These are phyloP conservation scores for Geococcyx californianus DNA, from an alignment of 2,113 vertebrate genomes.

Conservation along the genomic window DNA sequence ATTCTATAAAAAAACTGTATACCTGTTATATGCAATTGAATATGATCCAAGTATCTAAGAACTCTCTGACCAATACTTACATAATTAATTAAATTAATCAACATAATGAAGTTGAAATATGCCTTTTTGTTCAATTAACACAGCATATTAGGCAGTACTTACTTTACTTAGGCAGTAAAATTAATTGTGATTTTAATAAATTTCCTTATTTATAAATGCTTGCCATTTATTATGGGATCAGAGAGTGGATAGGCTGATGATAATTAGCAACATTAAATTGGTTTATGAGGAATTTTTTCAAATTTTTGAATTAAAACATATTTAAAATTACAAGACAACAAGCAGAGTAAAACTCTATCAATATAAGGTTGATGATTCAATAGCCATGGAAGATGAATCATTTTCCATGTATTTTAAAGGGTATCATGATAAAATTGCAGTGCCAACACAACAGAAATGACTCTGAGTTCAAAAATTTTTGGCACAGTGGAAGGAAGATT, in stretches of 20 bases:
- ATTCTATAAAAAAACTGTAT: background rate
- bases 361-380: background rate
- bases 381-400: background rate
- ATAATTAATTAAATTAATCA: background rate
- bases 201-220: background rate
- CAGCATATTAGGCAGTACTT: no score
- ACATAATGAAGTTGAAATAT: background rate
- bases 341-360: background rate
- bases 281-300: background rate
- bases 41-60: background rate
- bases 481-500: background rate
- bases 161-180: background rate
- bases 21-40: fast-evolving
- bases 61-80: background rate
- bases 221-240: background rate
- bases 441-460: background rate
- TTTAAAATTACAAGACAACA: background rate
- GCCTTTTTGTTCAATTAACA: no score
- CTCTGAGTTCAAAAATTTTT: conserved; percentile 2
- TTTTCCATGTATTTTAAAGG: conserved; percentile 32
- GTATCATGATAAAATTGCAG: background rate
- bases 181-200: background rate
- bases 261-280: background rate
- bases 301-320: background rate
- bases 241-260: background rate